Base-by-base conservation (phyloP, 2,888 invertebrate genomes). In the Xanthia icteritia region DNA sequence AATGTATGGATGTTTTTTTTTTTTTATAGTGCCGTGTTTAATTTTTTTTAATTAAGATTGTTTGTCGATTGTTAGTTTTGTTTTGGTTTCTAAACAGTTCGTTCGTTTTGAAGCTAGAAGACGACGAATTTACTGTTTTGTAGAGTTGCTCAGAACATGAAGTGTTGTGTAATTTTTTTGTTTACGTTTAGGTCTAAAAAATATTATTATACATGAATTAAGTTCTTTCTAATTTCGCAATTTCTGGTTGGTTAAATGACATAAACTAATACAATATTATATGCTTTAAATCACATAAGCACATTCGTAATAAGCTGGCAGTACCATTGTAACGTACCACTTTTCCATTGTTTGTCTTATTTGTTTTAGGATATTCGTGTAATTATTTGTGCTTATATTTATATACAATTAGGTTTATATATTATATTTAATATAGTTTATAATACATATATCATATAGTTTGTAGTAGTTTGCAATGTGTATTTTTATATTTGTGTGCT, bases 1-100 rank as follows among this genome's bases (percentile, higher is more conserved):
- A 70, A 65, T 77, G 39, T 74, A 73, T 76, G 39, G 45, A 2
- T 11, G 54, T 81, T 79, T 79, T 77, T 65, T 70, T 76, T 45
- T 76, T 48, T 48, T 79, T 63, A 56, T 67, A 67, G 15, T 48
- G n/a, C 2, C n/a, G 11, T 31, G 31, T 3, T 31, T 58, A 45
- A 6, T 81, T 61, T 23, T 76, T 58, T 79, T 51, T 17, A 27
- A n/a, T n/a, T 56, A 31, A 23, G 17, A 15, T 64, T 9, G 13
- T 74, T 15, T 36, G n/a, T 56, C n/a, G 1, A 2, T 58, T 20
- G 20, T 56, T 1, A 4, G n/a, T 20, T 0, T 27, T 68, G 31
- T 68, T 64, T 64, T 64, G n/a, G 15, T 64, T 6, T 27, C 9
- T 36, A 39, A 5, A 48, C 3, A 45, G 20, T 77, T 74, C 45